phyloP scores from a whole-genome alignment of 2,888 invertebrate genomes.

The Cosmorhoe ocellata region DNA sequence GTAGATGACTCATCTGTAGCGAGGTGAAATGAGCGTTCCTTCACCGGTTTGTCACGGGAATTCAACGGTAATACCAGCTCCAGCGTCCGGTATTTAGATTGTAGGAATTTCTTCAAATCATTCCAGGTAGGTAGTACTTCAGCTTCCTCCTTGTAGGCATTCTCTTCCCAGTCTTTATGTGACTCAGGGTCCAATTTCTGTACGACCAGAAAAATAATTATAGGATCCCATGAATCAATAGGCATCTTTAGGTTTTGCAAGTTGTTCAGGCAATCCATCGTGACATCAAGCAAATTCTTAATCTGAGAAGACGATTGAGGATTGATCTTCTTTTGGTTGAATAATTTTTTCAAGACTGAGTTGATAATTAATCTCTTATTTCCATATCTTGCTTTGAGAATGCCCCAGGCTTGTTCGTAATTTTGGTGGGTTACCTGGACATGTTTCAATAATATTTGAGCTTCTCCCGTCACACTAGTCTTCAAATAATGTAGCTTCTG shows the following conservation, averaged over 20 bases:
- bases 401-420: slow-evolving; percentile 24
- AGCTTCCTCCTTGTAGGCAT: slow-evolving; percentile 17
- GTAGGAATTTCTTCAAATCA: slow-evolving; percentile 30
- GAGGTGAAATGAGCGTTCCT: not conserved
- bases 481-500: slow-evolving; percentile 21
- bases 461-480: slow-evolving; percentile 4
- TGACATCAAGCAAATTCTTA: slow-evolving; percentile 35
- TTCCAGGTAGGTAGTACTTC: slow-evolving; percentile 25
- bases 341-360: slow-evolving; percentile 21
- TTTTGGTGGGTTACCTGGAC: slow-evolving; percentile 6
- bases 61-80: slow-evolving; percentile 25
- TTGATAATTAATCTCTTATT: slow-evolving; percentile 32
- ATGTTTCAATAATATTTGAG: slow-evolving; percentile 3
- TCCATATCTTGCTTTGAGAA: slow-evolving; percentile 25
- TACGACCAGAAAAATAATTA: slow-evolving; percentile 33
- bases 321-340: slow-evolving; percentile 28
- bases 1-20: not conserved
- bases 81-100: slow-evolving; percentile 34
- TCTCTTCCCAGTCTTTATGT: slow-evolving; percentile 31
- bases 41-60: not conserved
- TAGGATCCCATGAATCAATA: slow-evolving; percentile 33
- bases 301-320: slow-evolving; percentile 25
- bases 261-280: slow-evolving; percentile 34
- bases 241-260: slow-evolving; percentile 29
- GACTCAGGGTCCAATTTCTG: slow-evolving; percentile 38